Conservation (phyloP, 2,113 vertebrate genomes). For the Nymphicus hollandicus region DNA sequence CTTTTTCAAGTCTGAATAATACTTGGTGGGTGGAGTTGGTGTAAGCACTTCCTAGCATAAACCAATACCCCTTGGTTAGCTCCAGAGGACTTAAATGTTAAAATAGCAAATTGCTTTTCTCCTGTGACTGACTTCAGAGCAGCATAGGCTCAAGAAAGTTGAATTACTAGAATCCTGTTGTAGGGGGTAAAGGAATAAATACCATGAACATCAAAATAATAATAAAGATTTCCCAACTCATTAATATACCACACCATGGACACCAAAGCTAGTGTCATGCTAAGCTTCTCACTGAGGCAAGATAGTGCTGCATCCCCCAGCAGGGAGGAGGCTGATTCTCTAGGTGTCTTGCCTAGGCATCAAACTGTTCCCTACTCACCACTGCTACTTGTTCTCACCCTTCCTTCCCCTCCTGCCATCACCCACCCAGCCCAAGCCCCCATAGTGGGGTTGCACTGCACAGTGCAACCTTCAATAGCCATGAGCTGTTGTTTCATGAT, state of each 20-base stretch:
- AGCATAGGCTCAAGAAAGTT: background rate
- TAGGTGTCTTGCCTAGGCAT: background rate
- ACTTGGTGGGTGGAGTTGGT: background rate
- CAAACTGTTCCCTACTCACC: rapidly evolving
- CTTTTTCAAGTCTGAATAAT: background rate
- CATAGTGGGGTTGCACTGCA: rapidly evolving
- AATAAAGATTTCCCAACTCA: background rate
- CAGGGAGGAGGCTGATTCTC: rapidly evolving
- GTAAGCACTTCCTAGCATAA: background rate
- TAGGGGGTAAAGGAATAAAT: background rate
- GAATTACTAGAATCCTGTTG: background rate
- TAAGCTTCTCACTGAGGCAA: background rate
- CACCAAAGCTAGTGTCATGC: rapidly evolving
- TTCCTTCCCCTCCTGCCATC: background rate
- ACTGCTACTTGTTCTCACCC: rapidly evolving
- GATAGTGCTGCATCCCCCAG: rapidly evolving
- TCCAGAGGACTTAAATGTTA: background rate
- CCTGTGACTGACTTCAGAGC: background rate
- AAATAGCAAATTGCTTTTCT: background rate
- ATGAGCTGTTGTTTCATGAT: rapidly evolving
- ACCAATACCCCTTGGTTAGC: background rate
- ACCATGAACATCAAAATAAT: background rate
- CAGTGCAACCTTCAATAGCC: rapidly evolving
- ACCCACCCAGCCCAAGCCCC: background rate
- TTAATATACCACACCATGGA: background rate